phyloP scores from a whole-genome alignment of 2,797 vertebrate species.

The Odontamblyopus lacepedii region DNA sequence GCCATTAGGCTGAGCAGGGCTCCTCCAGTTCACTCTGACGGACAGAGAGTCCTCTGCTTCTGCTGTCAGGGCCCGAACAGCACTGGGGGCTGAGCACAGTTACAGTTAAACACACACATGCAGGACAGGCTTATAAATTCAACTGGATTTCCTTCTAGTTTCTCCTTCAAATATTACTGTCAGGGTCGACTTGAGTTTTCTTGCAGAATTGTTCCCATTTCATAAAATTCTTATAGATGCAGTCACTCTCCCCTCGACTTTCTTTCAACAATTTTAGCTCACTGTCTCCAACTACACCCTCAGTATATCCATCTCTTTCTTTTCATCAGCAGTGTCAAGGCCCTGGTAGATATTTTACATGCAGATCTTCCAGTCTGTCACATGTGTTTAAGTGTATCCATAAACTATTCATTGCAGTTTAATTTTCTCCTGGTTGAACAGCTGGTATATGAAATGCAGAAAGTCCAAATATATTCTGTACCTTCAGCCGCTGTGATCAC shows the following conservation, averaged over 20 bases:
- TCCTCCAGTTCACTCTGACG: conserved; percentile 87
- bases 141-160: background rate
- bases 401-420: no score
- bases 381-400: no score
- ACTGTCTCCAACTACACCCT: background rate
- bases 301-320: background rate
- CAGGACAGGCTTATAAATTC: background rate
- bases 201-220: background rate
- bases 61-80: conserved; percentile 82
- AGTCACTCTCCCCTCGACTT: background rate
- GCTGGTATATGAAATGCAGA: background rate
- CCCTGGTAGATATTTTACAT: background rate
- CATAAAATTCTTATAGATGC: background rate
- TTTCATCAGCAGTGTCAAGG: background rate
- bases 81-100: conserved; percentile 82
- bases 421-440: background rate
- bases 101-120: conserved; percentile 8
- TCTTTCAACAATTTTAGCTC: background rate
- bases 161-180: background rate
- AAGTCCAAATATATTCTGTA: conserved; percentile 41
- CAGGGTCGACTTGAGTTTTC: background rate
- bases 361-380: no score
- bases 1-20: conserved; percentile 89
- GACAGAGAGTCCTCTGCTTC: conserved; percentile 86
- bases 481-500: conserved; percentile 87